Conservation (phyloP, 2,888 invertebrate genomes). For the Meiosimyza decipiens region DNA sequence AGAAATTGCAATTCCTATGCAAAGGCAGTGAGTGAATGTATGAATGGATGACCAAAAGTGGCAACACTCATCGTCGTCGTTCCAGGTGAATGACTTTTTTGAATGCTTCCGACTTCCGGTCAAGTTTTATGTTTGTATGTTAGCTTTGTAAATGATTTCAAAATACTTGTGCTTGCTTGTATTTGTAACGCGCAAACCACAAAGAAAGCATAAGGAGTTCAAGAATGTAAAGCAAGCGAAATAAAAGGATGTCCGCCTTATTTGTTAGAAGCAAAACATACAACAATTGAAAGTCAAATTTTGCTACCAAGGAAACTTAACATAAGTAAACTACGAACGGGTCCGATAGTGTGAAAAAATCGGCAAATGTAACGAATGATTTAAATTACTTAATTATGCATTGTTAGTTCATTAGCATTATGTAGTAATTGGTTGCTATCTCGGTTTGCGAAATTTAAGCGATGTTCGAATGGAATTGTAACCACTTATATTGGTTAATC, state of each 20-base stretch:
- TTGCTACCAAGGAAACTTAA: slow-evolving; percentile 39
- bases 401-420: neutral
- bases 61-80: slow-evolving; percentile 15
- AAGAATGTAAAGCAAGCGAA: slow-evolving; percentile 17
- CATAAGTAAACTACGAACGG: neutral
- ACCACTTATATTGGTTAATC: too few relatives aligned
- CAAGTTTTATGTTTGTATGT: slow-evolving; percentile 48
- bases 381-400: neutral
- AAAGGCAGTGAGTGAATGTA: neutral
- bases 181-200: neutral
- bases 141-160: too few relatives aligned
- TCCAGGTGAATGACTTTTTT: slow-evolving; percentile 64
- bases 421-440: neutral
- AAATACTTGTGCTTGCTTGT: neutral
- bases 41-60: slow-evolving; percentile 7
- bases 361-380: slow-evolving; percentile 11
- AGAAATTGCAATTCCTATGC: slow-evolving; percentile 14
- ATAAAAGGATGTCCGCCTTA: slow-evolving; percentile 13
- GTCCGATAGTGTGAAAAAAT: slow-evolving; percentile 11
- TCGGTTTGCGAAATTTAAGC: neutral
- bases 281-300: slow-evolving; percentile 7
- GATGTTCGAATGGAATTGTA: too few relatives aligned
- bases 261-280: neutral
- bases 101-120: slow-evolving; percentile 62
- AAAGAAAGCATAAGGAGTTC: slow-evolving; percentile 11